phyloP scores from a whole-genome alignment of 92 coral and sea anemone genomes.

The Porites evermanni region DNA sequence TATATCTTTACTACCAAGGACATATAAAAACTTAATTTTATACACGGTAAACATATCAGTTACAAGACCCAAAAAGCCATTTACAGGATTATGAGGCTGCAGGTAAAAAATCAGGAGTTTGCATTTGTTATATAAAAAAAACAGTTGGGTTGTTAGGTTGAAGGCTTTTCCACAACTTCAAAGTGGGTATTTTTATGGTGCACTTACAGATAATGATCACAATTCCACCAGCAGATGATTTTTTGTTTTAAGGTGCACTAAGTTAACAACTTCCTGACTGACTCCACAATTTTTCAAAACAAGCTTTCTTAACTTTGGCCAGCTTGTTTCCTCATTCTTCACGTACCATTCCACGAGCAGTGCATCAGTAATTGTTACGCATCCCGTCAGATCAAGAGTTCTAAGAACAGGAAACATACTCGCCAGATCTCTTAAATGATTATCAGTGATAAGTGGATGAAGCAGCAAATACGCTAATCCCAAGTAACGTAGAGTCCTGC shows the following conservation, averaged over 20 bases:
- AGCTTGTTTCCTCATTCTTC: background rate
- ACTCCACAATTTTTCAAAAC: background rate
- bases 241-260: constrained; percentile 26
- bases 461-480: background rate
- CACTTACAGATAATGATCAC: background rate
- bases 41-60: no score
- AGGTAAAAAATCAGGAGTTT: no score
- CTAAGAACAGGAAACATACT: constrained; percentile 11
- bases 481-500: constrained; percentile 12
- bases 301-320: constrained; percentile 31
- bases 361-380: constrained; percentile 8
- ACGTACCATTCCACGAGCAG: constrained; percentile 29
- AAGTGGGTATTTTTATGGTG: no score
- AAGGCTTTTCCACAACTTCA: no score
- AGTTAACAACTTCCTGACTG: background rate
- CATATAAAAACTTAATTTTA: no score
- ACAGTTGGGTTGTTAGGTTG: no score
- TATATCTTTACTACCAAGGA: no score
- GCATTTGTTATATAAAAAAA: no score
- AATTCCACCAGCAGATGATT: constrained; percentile 15
- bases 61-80: no score
- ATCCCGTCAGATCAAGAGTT: constrained; percentile 19
- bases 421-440: constrained; percentile 11
- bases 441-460: background rate
- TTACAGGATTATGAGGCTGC: no score